These are phyloP conservation scores for Cistogaster globosa DNA, from an alignment of 2,888 invertebrate species.

Conservation along the genomic window DNA sequence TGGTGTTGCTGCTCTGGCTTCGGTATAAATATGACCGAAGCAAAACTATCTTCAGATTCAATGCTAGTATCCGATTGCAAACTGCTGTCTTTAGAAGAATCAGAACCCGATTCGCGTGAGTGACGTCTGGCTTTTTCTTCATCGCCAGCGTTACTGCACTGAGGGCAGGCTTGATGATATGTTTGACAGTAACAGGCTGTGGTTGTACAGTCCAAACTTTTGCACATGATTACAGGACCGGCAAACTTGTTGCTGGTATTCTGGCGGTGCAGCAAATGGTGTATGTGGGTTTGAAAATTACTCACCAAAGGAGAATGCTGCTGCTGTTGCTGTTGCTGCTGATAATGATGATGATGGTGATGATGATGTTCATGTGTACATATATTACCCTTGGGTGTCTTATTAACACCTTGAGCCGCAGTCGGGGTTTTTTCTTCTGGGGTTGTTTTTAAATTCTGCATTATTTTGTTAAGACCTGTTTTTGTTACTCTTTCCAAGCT, in stretches of 20 bases:
- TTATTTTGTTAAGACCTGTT: constrained; percentile 91
- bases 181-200: constrained; percentile 78
- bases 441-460: constrained; percentile 87
- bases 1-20: constrained; percentile 86
- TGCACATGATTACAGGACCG: constrained; percentile 79
- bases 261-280: constrained; percentile 73
- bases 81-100: constrained; percentile 94
- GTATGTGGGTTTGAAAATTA: constrained; percentile 71
- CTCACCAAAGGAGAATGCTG: constrained; percentile 74
- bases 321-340: constrained; percentile 72
- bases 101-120: constrained; percentile 94
- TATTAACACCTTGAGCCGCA: constrained; percentile 27
- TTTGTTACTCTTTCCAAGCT: constrained; percentile 93
- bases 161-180: constrained; percentile 76
- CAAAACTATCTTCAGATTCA: constrained; percentile 96
- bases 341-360: constrained; percentile 68
- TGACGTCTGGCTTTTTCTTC: constrained; percentile 86
- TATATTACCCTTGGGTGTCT: constrained; percentile 53
- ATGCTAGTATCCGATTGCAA: constrained; percentile 96
- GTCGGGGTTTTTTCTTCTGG: constrained; percentile 42
- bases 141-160: constrained; percentile 77
- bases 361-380: constrained; percentile 72
- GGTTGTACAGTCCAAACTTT: constrained; percentile 79
- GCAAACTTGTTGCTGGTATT: constrained; percentile 72
- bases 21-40: constrained; percentile 95